phyloP scores from a whole-genome alignment of 2,888 invertebrate genomes.

The Ecliptopera silaceata region DNA sequence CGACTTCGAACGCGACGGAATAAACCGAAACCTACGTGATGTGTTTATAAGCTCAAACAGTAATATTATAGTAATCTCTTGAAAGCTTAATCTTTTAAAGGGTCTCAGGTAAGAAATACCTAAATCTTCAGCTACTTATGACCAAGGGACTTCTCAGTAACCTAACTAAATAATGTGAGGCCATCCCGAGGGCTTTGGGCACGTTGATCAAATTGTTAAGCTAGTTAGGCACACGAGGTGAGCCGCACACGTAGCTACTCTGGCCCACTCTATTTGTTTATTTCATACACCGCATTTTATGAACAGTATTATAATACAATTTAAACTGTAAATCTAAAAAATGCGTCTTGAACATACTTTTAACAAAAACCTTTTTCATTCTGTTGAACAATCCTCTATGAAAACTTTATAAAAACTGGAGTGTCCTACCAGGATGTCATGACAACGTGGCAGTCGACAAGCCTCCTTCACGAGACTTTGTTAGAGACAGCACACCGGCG shows the following conservation, averaged over 20 bases:
- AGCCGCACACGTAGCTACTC: background rate
- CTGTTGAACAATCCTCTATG: background rate
- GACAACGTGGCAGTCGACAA: constrained; percentile 18
- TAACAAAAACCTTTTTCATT: too few species aligned
- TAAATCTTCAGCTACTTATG: background rate
- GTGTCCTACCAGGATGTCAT: constrained; percentile 21
- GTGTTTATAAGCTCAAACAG: too few species aligned
- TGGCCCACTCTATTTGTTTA: too few species aligned
- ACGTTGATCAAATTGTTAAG: background rate
- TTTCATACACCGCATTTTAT: too few species aligned
- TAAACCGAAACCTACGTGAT: too few species aligned
- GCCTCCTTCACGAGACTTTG: constrained; percentile 25
- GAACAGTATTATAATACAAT: too few species aligned
- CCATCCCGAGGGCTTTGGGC: background rate
- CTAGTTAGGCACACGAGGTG: background rate
- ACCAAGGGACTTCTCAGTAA: background rate
- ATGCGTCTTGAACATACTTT: too few species aligned
- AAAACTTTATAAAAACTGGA: constrained; percentile 2
- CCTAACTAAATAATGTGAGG: background rate
- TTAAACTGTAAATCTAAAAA: too few species aligned
- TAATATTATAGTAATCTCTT: too few species aligned
- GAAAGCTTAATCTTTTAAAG: background rate
- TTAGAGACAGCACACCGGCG: constrained; percentile 11
- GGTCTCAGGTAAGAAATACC: background rate
- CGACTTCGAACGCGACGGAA: too few species aligned